Percentiles rank a stretch among this genome's conserved stretches.
Evolutionary conservation across 1,140 invertebrate genomes (phyloP).

Genomic region (Helicoverpa armigera): DNA sequence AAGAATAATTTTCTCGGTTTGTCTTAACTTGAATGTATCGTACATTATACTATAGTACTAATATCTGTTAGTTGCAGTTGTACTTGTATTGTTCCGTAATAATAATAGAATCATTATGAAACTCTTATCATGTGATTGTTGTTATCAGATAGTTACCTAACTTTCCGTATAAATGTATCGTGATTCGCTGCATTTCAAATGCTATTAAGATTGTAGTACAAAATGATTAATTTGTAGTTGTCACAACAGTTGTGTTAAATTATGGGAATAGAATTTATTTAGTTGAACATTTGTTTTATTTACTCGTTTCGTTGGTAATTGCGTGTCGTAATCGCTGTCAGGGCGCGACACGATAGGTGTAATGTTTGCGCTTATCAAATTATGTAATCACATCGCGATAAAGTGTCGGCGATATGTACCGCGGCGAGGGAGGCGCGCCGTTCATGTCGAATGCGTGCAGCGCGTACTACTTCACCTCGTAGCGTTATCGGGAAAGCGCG

Average conservation of each 20-base stretch:
- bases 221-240: constrained; percentile 63
- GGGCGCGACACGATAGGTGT: constrained; percentile 54
- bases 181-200: constrained; percentile 50
- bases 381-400: constrained; percentile 66
- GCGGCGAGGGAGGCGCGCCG: constrained; percentile 59
- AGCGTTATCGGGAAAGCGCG: constrained; percentile 83
- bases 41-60: not conserved
- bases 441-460: constrained; percentile 69
- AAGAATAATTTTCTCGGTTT: not conserved
- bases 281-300: constrained; percentile 72
- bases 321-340: constrained; percentile 46
- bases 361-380: constrained; percentile 69
- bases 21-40: not conserved
- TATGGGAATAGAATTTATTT: constrained; percentile 71
- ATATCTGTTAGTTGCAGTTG: constrained; percentile 2
- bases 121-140: constrained; percentile 29
- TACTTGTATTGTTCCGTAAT: constrained; percentile 22
- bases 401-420: constrained; percentile 60
- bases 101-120: constrained; percentile 10
- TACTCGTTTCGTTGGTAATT: constrained; percentile 39
- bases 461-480: constrained; percentile 62
- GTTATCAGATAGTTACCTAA: constrained; percentile 33
- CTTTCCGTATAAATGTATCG: constrained; percentile 43
- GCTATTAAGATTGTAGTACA: constrained; percentile 65
- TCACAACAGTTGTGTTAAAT: constrained; percentile 67